Evolutionary conservation across 2,113 vertebrate species (phyloP).

Genomic region (Erinaceus europaeus): DNA sequence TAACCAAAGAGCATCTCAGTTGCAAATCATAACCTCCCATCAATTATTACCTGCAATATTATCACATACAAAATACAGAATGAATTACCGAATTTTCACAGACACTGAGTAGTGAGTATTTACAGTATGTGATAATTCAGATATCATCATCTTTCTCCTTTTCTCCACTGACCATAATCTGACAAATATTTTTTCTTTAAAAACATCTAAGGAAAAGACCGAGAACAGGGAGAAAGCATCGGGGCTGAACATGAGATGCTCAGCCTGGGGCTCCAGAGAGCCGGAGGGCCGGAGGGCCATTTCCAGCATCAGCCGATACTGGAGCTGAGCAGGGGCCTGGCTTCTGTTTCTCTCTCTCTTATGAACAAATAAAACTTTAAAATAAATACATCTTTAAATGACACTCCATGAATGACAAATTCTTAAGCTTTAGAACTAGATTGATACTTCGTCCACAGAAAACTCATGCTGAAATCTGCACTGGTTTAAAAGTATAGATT

Average conservation of each 20-base stretch:
- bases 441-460: constrained; percentile 24
- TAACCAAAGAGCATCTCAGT: not conserved
- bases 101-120: not conserved
- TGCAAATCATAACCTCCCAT: not conserved
- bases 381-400: not conserved
- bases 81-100: constrained; percentile 23
- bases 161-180: constrained; percentile 21
- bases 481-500: not conserved
- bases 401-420: constrained; percentile 29
- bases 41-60: not conserved
- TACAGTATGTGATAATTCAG: constrained; percentile 6
- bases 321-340: too few species aligned
- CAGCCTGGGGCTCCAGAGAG: too few species aligned
- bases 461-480: constrained; percentile 24
- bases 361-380: too few species aligned
- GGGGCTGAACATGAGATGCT: too few species aligned
- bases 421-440: constrained; percentile 14
- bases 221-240: too few species aligned
- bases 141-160: not conserved
- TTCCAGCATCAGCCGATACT: too few species aligned
- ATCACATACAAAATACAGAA: constrained; percentile 25
- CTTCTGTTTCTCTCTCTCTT: too few species aligned
- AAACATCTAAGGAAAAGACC: not conserved
- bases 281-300: too few species aligned
- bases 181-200: not conserved